These are phyloP conservation scores for Clangula hyemalis DNA, from an alignment of 2,797 vertebrate species.

Conservation along the genomic window DNA sequence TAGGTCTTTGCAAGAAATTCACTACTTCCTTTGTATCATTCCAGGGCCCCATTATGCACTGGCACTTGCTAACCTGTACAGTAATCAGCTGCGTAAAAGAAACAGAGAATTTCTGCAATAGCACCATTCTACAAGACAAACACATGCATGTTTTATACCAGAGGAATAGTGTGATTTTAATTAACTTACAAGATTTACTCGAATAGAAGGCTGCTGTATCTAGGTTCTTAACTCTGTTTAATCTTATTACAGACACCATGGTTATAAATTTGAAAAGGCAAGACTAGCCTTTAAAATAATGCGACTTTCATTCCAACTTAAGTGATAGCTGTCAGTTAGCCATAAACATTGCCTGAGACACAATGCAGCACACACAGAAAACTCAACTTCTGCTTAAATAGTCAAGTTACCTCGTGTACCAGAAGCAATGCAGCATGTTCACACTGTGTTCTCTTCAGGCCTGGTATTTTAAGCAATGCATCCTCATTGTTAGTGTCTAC, in stretches of 20 bases:
- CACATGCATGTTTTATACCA: neutral
- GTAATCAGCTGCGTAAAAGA: neutral
- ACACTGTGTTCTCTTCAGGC: neutral
- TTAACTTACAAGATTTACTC: neutral
- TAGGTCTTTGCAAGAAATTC: neutral
- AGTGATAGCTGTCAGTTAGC: neutral
- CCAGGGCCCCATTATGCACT: neutral
- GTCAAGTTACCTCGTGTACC: no score
- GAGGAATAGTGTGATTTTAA: neutral
- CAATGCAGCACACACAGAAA: neutral
- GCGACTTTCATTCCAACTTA: neutral
- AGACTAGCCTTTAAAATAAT: neutral
- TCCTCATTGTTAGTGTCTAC: neutral
- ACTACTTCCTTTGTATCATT: neutral
- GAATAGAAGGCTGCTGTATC: neutral
- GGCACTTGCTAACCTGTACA: neutral
- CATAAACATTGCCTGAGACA: neutral
- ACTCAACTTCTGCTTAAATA: no score
- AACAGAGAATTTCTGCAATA: neutral
- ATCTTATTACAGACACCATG: neutral
- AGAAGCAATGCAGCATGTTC: neutral
- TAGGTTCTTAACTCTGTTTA: slow-evolving; percentile 7
- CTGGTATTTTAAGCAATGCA: neutral
- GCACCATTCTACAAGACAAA: neutral
- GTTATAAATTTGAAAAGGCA: slow-evolving; percentile 5